Conservation (phyloP, 2,797 vertebrate genomes). For the Pelochelys cantorii region DNA sequence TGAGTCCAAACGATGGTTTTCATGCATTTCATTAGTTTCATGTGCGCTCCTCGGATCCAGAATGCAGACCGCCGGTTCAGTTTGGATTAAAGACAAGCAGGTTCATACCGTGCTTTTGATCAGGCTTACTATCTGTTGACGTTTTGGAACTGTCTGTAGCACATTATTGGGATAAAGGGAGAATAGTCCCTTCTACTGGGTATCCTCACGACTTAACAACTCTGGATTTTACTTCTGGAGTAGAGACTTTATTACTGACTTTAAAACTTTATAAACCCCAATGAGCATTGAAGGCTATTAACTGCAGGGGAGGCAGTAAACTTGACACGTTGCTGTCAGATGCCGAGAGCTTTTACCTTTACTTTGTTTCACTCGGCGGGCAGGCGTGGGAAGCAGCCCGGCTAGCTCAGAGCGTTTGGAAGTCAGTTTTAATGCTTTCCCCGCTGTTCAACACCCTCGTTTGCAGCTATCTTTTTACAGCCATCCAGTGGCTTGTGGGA, state of each 20-base stretch:
- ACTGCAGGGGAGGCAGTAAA: background rate
- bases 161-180: background rate
- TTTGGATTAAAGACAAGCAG: slow-evolving; percentile 61
- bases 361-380: background rate
- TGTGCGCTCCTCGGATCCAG: slow-evolving; percentile 28
- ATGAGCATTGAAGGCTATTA: slow-evolving; percentile 10
- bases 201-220: slow-evolving; percentile 10
- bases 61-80: slow-evolving; percentile 58
- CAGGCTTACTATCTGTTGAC: slow-evolving; percentile 48
- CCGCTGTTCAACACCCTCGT: background rate
- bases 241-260: slow-evolving; percentile 46
- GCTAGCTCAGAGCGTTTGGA: accelerated
- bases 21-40: background rate
- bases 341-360: background rate
- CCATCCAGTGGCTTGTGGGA: accelerated
- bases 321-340: background rate
- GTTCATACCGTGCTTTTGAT: slow-evolving; percentile 57
- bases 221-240: slow-evolving; percentile 53
- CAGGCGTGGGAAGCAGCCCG: background rate
- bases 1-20: slow-evolving; percentile 20
- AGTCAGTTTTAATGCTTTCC: background rate
- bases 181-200: background rate
- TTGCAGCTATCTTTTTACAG: accelerated
- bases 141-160: background rate
- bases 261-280: slow-evolving; percentile 27